Conservation (phyloP, 2,888 invertebrate genomes). For the Trisateles emortualis region DNA sequence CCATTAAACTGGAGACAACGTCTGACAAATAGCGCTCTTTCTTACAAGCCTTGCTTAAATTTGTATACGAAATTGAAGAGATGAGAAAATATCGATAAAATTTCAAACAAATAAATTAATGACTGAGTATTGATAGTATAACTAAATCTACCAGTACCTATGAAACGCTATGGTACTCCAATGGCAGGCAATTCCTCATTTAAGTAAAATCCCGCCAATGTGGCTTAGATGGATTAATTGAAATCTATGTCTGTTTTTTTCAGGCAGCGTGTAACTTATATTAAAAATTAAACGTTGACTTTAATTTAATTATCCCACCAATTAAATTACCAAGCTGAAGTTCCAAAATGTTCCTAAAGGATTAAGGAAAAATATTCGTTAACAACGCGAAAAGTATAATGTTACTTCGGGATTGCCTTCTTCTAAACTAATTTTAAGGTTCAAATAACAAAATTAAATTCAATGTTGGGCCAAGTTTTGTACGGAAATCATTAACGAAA, state of each 20-base stretch:
- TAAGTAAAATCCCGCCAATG: too few relatives aligned
- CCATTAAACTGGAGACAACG: constrained; percentile 12
- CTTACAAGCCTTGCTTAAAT: constrained; percentile 5
- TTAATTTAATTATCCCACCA: too few relatives aligned
- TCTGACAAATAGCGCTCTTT: constrained; percentile 11
- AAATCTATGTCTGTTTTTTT: too few relatives aligned
- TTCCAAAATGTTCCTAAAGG: neutral
- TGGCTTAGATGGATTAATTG: too few relatives aligned
- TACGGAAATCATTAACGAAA: constrained; percentile 25
- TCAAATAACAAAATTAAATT: constrained; percentile 14
- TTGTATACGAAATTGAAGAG: neutral
- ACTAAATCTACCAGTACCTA: too few relatives aligned
- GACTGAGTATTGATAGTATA: too few relatives aligned
- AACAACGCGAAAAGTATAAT: neutral
- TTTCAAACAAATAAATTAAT: too few relatives aligned
- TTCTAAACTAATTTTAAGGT: constrained; percentile 18
- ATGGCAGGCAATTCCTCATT: too few relatives aligned
- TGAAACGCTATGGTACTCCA: too few relatives aligned
- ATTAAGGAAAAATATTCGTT: neutral
- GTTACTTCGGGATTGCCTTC: constrained; percentile 2
- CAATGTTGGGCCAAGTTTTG: constrained; percentile 9
- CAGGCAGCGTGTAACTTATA: too few relatives aligned
- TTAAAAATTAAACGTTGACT: too few relatives aligned
- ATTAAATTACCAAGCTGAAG: neutral
- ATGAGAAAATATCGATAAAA: neutral